These are phyloP conservation scores for Polypedilum pembai DNA, from an alignment of 1,140 invertebrate species.

Conservation along the genomic window DNA sequence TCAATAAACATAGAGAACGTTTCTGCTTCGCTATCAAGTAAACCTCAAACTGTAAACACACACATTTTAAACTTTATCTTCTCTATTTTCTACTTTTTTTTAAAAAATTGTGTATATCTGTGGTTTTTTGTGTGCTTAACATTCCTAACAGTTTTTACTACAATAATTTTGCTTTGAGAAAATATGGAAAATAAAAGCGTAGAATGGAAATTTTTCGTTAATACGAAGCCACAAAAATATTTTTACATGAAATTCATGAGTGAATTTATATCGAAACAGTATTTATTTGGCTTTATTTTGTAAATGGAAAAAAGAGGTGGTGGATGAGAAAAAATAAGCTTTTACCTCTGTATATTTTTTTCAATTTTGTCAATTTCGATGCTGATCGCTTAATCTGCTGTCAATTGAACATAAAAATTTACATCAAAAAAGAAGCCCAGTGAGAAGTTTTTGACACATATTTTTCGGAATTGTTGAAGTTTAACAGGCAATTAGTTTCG, in stretches of 20 bases:
- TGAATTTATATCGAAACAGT: too few relatives aligned
- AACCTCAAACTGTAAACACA: not conserved
- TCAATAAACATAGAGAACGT: not conserved
- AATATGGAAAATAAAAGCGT: too few relatives aligned
- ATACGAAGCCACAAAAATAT: not conserved
- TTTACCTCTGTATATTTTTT: not conserved
- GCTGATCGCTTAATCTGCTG: slow-evolving; percentile 4
- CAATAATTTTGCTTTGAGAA: not conserved
- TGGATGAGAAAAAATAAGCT: not conserved
- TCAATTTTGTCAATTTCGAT: not conserved
- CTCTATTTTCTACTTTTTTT: not conserved
- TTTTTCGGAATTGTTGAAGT: too few relatives aligned
- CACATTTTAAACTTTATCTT: not conserved
- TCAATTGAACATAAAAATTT: not conserved
- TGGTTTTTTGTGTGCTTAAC: not conserved
- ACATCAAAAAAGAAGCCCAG: too few relatives aligned
- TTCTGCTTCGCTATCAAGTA: not conserved
- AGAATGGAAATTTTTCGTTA: too few relatives aligned
- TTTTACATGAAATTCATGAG: not conserved
- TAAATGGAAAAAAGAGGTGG: not conserved
- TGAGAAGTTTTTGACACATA: too few relatives aligned
- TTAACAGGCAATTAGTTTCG: too few relatives aligned
- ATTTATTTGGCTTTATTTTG: too few relatives aligned
- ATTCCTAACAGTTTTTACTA: not conserved
- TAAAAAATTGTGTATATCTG: not conserved